These are phyloP conservation scores for Actinostola sp. DNA, from an alignment of 92 coral and sea anemone species.

Conservation along the genomic window DNA sequence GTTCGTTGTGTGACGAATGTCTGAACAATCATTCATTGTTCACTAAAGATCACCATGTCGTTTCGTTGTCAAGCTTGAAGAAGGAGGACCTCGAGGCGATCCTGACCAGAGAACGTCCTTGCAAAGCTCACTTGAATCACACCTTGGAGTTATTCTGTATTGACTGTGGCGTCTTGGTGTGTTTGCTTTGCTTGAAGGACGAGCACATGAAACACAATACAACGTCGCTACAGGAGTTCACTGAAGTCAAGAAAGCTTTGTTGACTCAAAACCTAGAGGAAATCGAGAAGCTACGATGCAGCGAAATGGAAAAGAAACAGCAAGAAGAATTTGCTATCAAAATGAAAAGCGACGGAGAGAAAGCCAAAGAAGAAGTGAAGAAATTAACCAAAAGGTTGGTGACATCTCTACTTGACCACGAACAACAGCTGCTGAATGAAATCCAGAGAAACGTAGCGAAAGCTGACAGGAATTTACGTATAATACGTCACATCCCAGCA, in stretches of 20 bases:
- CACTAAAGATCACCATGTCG: constrained; percentile 9
- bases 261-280: neutral
- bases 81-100: constrained; percentile 4
- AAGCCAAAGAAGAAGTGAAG: constrained; percentile 14
- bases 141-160: constrained; percentile 3
- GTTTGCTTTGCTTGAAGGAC: constrained; percentile 1
- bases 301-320: constrained; percentile 20
- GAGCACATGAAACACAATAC: neutral
- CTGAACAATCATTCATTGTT: neutral
- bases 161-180: neutral
- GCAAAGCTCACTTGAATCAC: neutral
- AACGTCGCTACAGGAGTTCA: constrained; percentile 5
- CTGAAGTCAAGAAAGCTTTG: neutral
- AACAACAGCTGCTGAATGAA: constrained; percentile 15
- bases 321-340: constrained; percentile 12
- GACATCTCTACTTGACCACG: neutral
- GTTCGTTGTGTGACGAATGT: constrained; percentile 19
- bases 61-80: constrained; percentile 4
- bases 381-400: neutral
- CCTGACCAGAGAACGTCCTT: constrained; percentile 17
- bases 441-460: constrained; percentile 8
- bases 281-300: neutral
- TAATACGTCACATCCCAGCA: constrained; percentile 14
- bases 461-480: constrained; percentile 6
- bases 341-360: constrained; percentile 10